Evolutionary conservation across 2,113 vertebrate genomes (phyloP).

Genomic region (Archocentrus centrarchus): DNA sequence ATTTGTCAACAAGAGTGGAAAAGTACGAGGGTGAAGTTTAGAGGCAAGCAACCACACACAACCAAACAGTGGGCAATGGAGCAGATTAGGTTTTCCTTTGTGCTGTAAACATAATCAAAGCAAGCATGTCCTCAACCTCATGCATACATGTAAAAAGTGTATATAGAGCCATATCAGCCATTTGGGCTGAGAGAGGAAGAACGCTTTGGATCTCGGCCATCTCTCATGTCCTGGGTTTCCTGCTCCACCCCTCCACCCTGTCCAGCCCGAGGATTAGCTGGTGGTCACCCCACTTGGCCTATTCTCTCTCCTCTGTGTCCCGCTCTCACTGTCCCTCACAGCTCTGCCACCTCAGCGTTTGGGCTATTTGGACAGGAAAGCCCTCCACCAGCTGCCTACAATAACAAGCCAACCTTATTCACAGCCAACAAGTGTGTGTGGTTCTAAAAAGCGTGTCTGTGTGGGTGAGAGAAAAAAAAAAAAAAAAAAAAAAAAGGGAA

Average conservation of each 20-base stretch:
- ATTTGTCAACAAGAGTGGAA: neutral
- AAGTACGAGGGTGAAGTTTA: neutral
- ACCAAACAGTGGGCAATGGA: slow-evolving; percentile 10
- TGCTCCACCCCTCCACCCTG: slow-evolving; percentile 33
- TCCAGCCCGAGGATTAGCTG: slow-evolving; percentile 53
- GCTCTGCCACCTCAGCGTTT: slow-evolving; percentile 79
- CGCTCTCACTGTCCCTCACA: slow-evolving; percentile 47
- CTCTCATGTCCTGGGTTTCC: slow-evolving; percentile 61
- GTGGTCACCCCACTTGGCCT: slow-evolving; percentile 62
- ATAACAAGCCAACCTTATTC: slow-evolving; percentile 71
- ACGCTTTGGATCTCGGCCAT: slow-evolving; percentile 38
- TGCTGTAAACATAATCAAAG: slow-evolving; percentile 16
- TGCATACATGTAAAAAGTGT: slow-evolving; percentile 3
- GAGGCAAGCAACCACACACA: neutral
- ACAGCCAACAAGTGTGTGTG: slow-evolving; percentile 40
- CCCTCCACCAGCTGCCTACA: slow-evolving; percentile 75
- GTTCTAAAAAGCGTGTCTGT: slow-evolving; percentile 15
- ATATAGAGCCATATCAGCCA: neutral
- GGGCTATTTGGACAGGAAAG: slow-evolving; percentile 78
- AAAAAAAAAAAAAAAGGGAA: neutral
- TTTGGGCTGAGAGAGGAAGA: slow-evolving; percentile 49
- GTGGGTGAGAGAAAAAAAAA: neutral
- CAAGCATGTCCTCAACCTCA: neutral
- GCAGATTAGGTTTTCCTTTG: neutral
- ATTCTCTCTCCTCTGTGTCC: slow-evolving; percentile 53